Evolutionary conservation across 1,140 invertebrate species (phyloP), one percentile per base, ranked within the genome.

Genomic region (Drosophila eugracilis): DNA sequence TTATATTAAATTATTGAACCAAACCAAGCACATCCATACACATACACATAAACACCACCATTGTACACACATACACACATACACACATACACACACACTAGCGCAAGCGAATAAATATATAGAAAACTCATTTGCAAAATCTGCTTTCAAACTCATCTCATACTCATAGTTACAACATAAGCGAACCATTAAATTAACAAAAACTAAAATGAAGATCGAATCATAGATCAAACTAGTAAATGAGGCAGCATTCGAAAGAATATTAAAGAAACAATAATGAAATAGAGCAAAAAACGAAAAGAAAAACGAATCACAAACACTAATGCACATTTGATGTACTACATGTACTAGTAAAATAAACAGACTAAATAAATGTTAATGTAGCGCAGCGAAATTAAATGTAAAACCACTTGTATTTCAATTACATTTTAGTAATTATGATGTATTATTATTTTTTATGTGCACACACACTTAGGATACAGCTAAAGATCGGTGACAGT

Each of bases 1-100:
- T 88, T 81, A 86, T 88, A 81, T 86, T 85, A 85, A 85, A 86
- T 88, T 86, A 86, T 86, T 86, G 78, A 88, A 88, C 77, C 81
- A 86, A 86, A 81, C 70, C 44, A 78, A 77, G 49, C 74, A 60
- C 80, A 76, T 73, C 30, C 71, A 74, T 73, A 59, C 24, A 44
- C 48, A 41, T 26, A 42, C 36, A 53, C 26, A 63, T 15, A 72
- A 47, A 75, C 76, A 67, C 67, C 32, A 47, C 21, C 73, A 81
- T 71, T 71, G 67, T 81, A 73, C 66, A 72, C 58, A 65, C 30
- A 60, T 39, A 62, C 42, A 76, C 62, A 66, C 26, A 28, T 57
- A 67, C 30, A 48, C 55, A 60, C 34, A 62, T 37, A 76, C 62
- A 66, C 26, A 28, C 60, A 67, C 30, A 48, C 55, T 62, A 45